phyloP scores from a whole-genome alignment of 2,113 vertebrate species.

The Australoheros scitulus region DNA sequence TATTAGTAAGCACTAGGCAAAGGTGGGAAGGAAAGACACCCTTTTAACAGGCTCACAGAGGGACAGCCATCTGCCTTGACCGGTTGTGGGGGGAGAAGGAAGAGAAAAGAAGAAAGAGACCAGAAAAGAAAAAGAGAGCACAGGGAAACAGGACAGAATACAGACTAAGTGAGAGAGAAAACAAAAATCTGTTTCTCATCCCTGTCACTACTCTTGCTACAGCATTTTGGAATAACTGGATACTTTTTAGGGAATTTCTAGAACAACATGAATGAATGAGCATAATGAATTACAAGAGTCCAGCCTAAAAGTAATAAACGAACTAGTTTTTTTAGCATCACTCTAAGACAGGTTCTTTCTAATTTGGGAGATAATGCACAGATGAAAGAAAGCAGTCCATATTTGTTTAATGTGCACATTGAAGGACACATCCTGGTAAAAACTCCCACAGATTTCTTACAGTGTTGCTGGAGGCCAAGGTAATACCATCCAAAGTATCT shows the following conservation, averaged over 20 bases:
- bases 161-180: not conserved
- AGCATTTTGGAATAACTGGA: not conserved
- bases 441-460: rapidly evolving
- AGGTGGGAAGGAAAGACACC: not conserved
- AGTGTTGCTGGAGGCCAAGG: not conserved
- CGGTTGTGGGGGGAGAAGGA: rapidly evolving
- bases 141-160: not conserved
- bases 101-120: not conserved
- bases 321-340: not conserved
- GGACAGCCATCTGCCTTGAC: not conserved
- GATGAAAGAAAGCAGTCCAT: not conserved
- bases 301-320: not conserved
- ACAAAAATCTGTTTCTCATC: not conserved
- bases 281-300: not conserved
- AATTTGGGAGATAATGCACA: not conserved
- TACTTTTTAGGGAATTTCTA: not conserved
- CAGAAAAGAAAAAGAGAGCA: rapidly evolving
- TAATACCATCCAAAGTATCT: not conserved
- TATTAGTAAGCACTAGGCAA: not conserved
- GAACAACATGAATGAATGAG: not conserved
- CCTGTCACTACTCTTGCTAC: not conserved
- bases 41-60: rapidly evolving
- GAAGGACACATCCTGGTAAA: not conserved
- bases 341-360: not conserved
- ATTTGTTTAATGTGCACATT: not conserved